Evolutionary conservation across 2,888 invertebrate species (phyloP), one percentile per base, ranked within the genome.

Genomic region (Eupithecia tripunctaria): DNA sequence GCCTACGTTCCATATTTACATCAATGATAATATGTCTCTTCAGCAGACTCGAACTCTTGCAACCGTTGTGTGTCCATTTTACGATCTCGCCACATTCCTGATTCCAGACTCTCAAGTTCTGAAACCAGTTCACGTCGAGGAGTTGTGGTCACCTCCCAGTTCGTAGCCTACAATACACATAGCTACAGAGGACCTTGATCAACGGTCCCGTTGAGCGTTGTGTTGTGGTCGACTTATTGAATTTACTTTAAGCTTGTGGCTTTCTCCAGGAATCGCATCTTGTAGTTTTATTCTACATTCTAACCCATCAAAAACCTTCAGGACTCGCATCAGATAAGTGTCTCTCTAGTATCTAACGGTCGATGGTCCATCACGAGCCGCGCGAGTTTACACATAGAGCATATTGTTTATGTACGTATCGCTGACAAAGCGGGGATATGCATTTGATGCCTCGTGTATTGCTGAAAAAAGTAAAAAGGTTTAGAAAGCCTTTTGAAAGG

Each of bases 391-490:
- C 21, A 51, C 21, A 51, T 51, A 47, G 10, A 10, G 2, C 27
- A 25, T 21, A 56, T 4, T 56, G 56, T 56, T 51, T 51, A 56
- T 14, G 18, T 56, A 47, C 43, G 36, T 65, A 56, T 51, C 38
- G n/a, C 65, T 36, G 41, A 64, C 64, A 64, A 32, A 59, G 68
- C 63, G 51, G 0, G 67, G 32, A 67, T 51, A 64, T 68, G 47
- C 71, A 64, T 64, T 64, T 63, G 64, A 72, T 68, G 67, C 2
- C 51, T 63, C 56, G 68, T 60, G 56, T 64, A 56, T 68, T 27
- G 51, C n/a, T 15, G 1, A 25, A 67, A 71, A 71, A 32, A 62
- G 29, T 10, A 38, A 67, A 67, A 59, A 70, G 25, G 47, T 47
- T 47, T 41, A 38, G n/a, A 29, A 65, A 62, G 67, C 36, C 18